phyloP scores from a whole-genome alignment of 2,113 vertebrate genomes.

The Equus quagga region DNA sequence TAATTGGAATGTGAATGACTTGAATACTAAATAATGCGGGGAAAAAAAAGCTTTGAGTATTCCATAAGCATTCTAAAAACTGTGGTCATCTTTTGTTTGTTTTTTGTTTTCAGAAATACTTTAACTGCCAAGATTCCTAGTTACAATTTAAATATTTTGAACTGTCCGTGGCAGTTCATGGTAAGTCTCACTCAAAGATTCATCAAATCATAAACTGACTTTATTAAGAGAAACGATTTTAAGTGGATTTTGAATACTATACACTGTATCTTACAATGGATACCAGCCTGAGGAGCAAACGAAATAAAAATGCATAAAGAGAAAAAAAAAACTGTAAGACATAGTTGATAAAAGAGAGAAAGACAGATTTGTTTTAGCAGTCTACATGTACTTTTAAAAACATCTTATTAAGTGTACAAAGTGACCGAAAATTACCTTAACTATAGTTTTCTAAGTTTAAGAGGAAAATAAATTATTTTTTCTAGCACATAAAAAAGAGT shows the following conservation, averaged over 20 bases:
- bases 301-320: background rate
- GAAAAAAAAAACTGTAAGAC: background rate
- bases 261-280: background rate
- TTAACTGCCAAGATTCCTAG: background rate
- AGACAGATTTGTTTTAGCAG: background rate
- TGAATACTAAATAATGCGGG: background rate
- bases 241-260: background rate
- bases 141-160: slow-evolving; percentile 54
- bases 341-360: background rate
- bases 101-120: background rate
- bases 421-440: slow-evolving; percentile 32
- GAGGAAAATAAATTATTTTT: slow-evolving; percentile 56
- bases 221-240: slow-evolving; percentile 18
- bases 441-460: slow-evolving; percentile 44
- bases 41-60: background rate
- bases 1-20: background rate
- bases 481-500: slow-evolving; percentile 15
- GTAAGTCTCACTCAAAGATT: slow-evolving; percentile 8
- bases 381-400: background rate
- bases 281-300: slow-evolving; percentile 41
- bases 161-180: background rate
- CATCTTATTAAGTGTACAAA: background rate
- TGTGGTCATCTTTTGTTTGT: background rate
- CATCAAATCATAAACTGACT: slow-evolving; percentile 19
- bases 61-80: background rate